These are phyloP conservation scores for Enhydra lutris DNA, from an alignment of 2,113 vertebrate species.

Conservation along the genomic window DNA sequence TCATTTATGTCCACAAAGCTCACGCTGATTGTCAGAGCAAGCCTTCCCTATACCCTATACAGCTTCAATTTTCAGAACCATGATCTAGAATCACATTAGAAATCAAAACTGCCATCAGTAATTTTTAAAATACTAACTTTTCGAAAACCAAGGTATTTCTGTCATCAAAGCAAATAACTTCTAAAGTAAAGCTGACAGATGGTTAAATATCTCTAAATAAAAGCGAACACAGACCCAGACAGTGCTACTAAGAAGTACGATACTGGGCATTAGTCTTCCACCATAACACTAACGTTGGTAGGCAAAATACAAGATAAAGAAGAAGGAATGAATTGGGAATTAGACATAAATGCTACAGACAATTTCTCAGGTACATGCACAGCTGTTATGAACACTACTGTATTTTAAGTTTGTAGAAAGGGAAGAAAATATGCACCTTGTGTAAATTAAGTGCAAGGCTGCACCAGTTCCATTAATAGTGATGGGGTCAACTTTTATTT, in stretches of 20 bases:
- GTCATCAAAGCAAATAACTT: neutral
- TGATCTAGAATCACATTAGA: neutral
- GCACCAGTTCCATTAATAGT: neutral
- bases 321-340: neutral
- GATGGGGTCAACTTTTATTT: neutral
- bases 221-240: neutral
- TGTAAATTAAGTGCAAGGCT: neutral
- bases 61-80: neutral
- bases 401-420: neutral
- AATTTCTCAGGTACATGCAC: neutral
- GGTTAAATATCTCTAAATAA: neutral
- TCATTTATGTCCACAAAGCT: neutral
- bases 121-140: neutral
- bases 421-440: neutral
- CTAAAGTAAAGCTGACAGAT: neutral
- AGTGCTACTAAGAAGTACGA: neutral
- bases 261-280: neutral
- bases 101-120: neutral
- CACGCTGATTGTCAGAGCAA: neutral
- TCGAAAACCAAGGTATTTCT: neutral
- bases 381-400: neutral
- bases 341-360: neutral
- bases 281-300: neutral
- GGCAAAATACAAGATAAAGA: neutral
- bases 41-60: neutral